Evolutionary conservation across 2,888 invertebrate genomes (phyloP), one percentile per base, ranked within the genome.

Genomic region (Pachliopta kotzebuea): DNA sequence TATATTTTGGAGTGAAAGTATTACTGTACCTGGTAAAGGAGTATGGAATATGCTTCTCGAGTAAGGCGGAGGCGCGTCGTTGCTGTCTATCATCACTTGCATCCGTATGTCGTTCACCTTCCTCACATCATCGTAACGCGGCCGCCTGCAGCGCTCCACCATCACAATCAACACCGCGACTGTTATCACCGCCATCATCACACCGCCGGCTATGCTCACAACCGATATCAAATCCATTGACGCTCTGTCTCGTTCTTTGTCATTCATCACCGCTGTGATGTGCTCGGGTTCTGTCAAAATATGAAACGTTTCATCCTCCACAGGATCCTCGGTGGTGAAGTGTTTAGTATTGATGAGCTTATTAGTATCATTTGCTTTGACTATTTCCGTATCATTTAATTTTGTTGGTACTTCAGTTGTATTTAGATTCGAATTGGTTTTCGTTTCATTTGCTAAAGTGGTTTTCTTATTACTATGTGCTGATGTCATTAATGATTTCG

Each of bases 251-350:
- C 78, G 80, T 50, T 80, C 88, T 71, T 86, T 91, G 21, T 90
- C 91, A 68, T 81, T 88, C 84, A 91, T 88, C 53, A 92, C 88
- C 60, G 92, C 91, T 18, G 92, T 92, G 68, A 92, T 92, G 76
- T 92, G 92, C 78, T 92, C 92, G 68, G 92, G 92, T 71, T 92
- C 92, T 88, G 92, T 92, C 81, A 92, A 91, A 87, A 92, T 90
- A 88, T 90, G 87, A 86, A 90, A 90, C 70, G 84, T 86, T 76
- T 92, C 92, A 83, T 85, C 85, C 71, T 76, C 75, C 67, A 72
- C 61, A 1, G 86, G 83, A 63, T 77, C 80, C 65, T 82, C 82
- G 62, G 87, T 86, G 58, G 86, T 86, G 71, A 73, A 74, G 77
- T 72, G 76, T 68, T 71, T 74, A 67, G 62, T 56, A 31, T 72